Percentiles rank a stretch among this genome's conserved stretches.
Evolutionary conservation across 1,140 invertebrate species (phyloP).

Genomic region (Charaxes varanes): DNA sequence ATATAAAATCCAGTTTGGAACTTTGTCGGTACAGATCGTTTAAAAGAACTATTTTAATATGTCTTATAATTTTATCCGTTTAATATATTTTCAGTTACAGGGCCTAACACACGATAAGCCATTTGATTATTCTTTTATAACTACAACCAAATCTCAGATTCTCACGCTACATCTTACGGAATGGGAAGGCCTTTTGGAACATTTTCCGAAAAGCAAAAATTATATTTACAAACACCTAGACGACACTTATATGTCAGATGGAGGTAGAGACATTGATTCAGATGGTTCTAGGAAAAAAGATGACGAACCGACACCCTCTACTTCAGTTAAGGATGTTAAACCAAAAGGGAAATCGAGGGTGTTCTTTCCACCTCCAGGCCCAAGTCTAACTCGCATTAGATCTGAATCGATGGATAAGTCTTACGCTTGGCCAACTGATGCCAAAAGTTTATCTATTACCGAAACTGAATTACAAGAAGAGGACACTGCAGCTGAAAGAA

Average conservation of each 20-base stretch:
- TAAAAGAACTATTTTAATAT: no score
- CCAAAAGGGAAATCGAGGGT: background rate
- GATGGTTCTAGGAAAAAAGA: no score
- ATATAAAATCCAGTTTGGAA: no score
- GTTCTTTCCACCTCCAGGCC: background rate
- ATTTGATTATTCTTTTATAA: conserved; percentile 34
- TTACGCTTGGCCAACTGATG: background rate
- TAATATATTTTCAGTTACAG: conserved; percentile 31
- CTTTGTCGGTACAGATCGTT: no score
- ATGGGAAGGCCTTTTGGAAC: conserved; percentile 38
- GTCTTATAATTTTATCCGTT: no score
- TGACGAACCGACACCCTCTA: background rate
- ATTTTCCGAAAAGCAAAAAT: conserved; percentile 40
- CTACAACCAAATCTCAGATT: conserved; percentile 35
- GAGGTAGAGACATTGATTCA: no score
- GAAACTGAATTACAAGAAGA: no score
- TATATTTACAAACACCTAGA: conserved; percentile 27
- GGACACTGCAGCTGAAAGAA: no score
- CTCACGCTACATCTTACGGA: conserved; percentile 35
- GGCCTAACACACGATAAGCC: conserved; percentile 32
- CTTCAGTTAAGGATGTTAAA: background rate
- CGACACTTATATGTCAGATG: conserved; percentile 14
- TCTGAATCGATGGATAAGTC: background rate
- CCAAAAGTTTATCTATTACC: no score
- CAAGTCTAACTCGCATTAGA: background rate